phyloP scores from a whole-genome alignment of 2,888 invertebrate genomes.

The Criorhina ranunculi region DNA sequence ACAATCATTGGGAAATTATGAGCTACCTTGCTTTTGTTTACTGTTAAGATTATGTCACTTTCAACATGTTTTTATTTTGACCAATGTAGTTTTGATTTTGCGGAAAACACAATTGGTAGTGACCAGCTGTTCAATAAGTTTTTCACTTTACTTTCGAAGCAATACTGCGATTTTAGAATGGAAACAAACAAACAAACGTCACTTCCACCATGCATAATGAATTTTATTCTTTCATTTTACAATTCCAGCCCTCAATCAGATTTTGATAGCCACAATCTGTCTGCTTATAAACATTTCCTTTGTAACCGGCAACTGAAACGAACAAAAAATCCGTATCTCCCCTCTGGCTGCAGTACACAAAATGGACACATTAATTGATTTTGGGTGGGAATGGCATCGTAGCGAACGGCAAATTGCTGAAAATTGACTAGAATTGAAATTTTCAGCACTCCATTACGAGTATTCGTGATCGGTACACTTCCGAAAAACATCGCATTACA shows the following conservation, averaged over 20 bases:
- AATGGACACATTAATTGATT: slow-evolving; percentile 58
- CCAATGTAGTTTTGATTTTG: background rate
- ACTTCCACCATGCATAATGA: too few species aligned
- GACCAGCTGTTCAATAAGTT: background rate
- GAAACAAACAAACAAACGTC: background rate
- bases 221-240: background rate
- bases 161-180: background rate
- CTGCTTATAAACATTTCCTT: slow-evolving; percentile 52
- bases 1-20: too few species aligned
- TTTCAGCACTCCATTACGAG: slow-evolving; percentile 60
- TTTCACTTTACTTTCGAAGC: background rate
- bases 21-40: too few species aligned
- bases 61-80: too few species aligned
- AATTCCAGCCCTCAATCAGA: slow-evolving; percentile 35
- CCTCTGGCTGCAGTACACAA: slow-evolving; percentile 6
- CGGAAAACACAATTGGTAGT: too few species aligned
- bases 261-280: slow-evolving; percentile 38
- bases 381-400: slow-evolving; percentile 35
- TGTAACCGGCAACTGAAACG: slow-evolving; percentile 7
- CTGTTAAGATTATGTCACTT: too few species aligned
- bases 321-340: background rate
- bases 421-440: slow-evolving; percentile 57
- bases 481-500: slow-evolving; percentile 36
- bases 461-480: slow-evolving; percentile 42
- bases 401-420: slow-evolving; percentile 35